phyloP scores from a whole-genome alignment of 2,797 vertebrate species.

The Anguilla megastoma region DNA sequence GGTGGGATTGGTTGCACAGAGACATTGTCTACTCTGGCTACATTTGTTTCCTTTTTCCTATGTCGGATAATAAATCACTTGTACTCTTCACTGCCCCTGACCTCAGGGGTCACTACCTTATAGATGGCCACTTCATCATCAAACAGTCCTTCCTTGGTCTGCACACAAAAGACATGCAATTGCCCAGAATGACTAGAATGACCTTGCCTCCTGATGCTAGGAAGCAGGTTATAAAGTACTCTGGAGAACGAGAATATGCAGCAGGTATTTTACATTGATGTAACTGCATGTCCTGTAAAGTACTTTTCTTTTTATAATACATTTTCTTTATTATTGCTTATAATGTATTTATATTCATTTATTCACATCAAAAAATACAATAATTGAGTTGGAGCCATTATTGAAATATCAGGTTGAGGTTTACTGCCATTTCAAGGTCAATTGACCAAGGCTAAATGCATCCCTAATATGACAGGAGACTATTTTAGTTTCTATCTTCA shows the following conservation, averaged over 20 bases:
- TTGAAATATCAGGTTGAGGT: slow-evolving; percentile 40
- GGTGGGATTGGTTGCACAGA: not conserved
- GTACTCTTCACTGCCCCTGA: slow-evolving; percentile 65
- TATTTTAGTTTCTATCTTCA: slow-evolving; percentile 9
- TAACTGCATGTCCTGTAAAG: not conserved
- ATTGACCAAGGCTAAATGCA: slow-evolving; percentile 42
- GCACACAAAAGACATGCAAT: slow-evolving; percentile 65
- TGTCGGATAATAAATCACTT: slow-evolving; percentile 65
- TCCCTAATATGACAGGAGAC: slow-evolving; percentile 31
- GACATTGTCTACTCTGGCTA: slow-evolving; percentile 19
- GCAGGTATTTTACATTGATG: not conserved
- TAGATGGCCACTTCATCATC: slow-evolving; percentile 72
- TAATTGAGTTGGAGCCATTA: slow-evolving; percentile 29
- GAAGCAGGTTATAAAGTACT: slow-evolving; percentile 46
- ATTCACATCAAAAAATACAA: not conserved
- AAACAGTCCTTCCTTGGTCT: slow-evolving; percentile 63
- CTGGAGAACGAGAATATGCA: not conserved
- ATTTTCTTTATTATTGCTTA: not conserved
- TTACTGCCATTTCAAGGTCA: slow-evolving; percentile 52
- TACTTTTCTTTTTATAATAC: not conserved
- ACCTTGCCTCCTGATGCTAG: slow-evolving; percentile 65
- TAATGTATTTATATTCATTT: slow-evolving; percentile 14
- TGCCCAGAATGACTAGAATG: slow-evolving; percentile 50
- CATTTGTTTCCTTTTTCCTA: slow-evolving; percentile 37
- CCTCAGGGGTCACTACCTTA: slow-evolving; percentile 68